Evolutionary conservation across 1,140 invertebrate species (phyloP).

Genomic region (Helicoverpa zea): DNA sequence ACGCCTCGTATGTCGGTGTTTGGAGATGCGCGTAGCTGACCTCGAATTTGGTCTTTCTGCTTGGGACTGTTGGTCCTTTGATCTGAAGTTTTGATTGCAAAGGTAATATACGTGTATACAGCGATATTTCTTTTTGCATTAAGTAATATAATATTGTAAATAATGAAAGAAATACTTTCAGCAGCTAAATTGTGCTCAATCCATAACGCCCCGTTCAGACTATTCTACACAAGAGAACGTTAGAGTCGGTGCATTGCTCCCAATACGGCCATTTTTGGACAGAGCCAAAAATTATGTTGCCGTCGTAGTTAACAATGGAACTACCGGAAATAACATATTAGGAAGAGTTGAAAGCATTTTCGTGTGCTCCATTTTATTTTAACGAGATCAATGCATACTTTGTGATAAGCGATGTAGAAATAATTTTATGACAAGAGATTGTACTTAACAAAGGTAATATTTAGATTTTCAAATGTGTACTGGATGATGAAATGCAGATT

Average conservation of each 20-base stretch:
- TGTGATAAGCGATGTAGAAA: too few species aligned
- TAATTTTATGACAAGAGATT: too few species aligned
- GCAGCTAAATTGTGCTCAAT: too few species aligned
- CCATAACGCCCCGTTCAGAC: not conserved
- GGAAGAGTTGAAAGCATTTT: slow-evolving; percentile 24
- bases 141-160: too few species aligned
- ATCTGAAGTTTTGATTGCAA: too few species aligned
- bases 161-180: too few species aligned
- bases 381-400: too few species aligned
- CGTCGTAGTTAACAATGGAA: slow-evolving; percentile 26
- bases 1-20: not conserved
- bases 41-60: not conserved
- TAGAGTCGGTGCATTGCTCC: not conserved
- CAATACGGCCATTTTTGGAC: slow-evolving; percentile 10
- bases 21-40: not conserved
- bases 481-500: too few species aligned
- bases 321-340: slow-evolving; percentile 21
- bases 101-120: too few species aligned
- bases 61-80: not conserved
- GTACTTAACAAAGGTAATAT: too few species aligned
- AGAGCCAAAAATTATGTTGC: slow-evolving; percentile 4
- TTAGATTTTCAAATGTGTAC: too few species aligned
- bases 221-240: not conserved
- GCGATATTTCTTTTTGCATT: not conserved
- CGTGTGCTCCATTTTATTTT: slow-evolving; percentile 13